phyloP scores from a whole-genome alignment of 2,113 vertebrate species.

The Laticauda laticaudata region DNA sequence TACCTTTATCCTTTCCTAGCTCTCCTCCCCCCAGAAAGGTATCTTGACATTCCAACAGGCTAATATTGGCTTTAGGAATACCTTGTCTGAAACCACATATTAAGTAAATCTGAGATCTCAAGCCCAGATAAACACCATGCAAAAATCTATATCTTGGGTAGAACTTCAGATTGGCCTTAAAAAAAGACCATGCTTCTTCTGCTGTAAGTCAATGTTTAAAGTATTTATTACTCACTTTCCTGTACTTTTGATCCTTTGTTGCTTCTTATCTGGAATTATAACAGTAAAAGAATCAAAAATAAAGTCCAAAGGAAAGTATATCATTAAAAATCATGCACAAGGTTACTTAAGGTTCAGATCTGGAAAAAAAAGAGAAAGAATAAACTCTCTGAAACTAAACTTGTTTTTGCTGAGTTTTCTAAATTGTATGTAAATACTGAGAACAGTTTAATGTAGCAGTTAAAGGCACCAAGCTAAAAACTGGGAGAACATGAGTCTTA shows the following conservation, averaged over 20 bases:
- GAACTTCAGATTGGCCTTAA: not conserved
- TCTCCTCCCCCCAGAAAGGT: not conserved
- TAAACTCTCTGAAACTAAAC: not conserved
- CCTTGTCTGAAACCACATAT: not conserved
- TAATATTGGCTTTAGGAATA: not conserved
- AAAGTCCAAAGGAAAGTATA: slow-evolving; percentile 7
- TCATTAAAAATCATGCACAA: not conserved
- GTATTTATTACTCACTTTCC: slow-evolving; percentile 32
- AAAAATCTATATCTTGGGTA: not conserved
- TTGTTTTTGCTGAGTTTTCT: not conserved
- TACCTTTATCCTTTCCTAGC: not conserved
- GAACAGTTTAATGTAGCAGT: not conserved
- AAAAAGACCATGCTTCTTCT: not conserved
- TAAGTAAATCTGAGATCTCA: slow-evolving; percentile 1
- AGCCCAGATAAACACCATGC: not conserved
- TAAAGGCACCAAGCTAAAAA: not conserved
- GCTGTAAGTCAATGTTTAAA: slow-evolving; percentile 23
- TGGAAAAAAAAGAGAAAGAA: not conserved
- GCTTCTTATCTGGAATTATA: slow-evolving; percentile 20
- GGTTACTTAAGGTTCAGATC: not conserved
- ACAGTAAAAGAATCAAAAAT: slow-evolving; percentile 24
- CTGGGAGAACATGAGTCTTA: not conserved
- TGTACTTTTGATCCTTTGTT: slow-evolving; percentile 32
- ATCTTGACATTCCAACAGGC: not conserved
- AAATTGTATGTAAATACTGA: not conserved